These are phyloP conservation scores for Sisyra terminalis DNA, from an alignment of 2,888 invertebrate species.

Conservation along the genomic window DNA sequence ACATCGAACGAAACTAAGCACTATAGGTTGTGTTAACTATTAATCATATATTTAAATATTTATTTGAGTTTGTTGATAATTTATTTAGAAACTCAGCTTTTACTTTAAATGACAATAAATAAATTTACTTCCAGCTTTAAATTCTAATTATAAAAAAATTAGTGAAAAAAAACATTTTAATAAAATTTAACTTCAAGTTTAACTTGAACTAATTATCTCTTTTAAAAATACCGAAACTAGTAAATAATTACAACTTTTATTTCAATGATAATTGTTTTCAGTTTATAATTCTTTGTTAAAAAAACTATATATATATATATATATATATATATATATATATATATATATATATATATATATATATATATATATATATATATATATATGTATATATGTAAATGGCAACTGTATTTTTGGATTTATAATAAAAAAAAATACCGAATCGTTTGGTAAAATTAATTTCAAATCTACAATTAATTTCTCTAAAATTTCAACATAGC, in stretches of 20 bases:
- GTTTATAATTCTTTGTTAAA: not conserved
- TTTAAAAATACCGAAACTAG: not conserved
- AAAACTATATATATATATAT: too few species aligned
- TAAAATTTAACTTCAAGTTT: not conserved
- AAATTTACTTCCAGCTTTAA: too few species aligned
- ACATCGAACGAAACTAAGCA: not conserved
- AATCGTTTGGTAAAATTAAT: too few species aligned
- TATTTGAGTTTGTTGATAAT: too few species aligned
- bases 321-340: conserved; percentile 7
- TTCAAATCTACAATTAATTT: too few species aligned
- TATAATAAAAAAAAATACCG: too few species aligned
- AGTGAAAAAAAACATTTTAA: too few species aligned
- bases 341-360: conserved; percentile 7
- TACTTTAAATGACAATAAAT: too few species aligned
- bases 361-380: conserved; percentile 3
- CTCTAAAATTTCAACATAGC: too few species aligned
- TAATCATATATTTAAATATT: not conserved
- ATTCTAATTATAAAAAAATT: too few species aligned
- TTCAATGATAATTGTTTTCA: not conserved
- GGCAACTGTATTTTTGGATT: too few species aligned
- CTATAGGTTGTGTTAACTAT: not conserved
- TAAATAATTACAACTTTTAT: not conserved
- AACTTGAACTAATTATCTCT: not conserved
- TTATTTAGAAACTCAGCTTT: too few species aligned
- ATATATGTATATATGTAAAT: not conserved